Percentiles rank a stretch among this genome's conserved stretches.
phyloP scores from a whole-genome alignment of 1,140 invertebrate species.

The Ridgeia piscesae region DNA sequence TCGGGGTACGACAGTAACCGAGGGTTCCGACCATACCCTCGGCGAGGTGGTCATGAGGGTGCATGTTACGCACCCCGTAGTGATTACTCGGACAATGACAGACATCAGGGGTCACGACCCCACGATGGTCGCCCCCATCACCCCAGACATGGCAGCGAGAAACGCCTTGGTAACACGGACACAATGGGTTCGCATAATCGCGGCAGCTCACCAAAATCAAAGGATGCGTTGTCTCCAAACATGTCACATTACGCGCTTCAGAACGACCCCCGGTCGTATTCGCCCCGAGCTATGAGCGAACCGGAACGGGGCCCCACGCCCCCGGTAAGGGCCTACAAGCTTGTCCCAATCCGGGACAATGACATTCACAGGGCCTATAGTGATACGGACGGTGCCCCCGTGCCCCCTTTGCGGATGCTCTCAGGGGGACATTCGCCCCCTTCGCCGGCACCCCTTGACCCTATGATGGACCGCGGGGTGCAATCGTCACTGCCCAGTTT shows the following conservation, averaged over 20 bases:
- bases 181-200: background rate
- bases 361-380: conserved; percentile 19
- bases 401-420: conserved; percentile 32
- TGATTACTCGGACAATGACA: background rate
- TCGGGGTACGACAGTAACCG: conserved; percentile 9
- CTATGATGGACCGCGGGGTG: conserved; percentile 58
- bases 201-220: background rate
- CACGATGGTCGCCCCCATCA: background rate
- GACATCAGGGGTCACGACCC: background rate
- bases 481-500: conserved; percentile 61
- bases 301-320: conserved; percentile 37
- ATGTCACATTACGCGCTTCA: background rate
- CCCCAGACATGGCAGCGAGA: background rate
- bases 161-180: background rate
- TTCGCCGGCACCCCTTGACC: conserved; percentile 37
- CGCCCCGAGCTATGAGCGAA: conserved; percentile 39
- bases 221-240: background rate
- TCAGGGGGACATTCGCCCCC: conserved; percentile 27
- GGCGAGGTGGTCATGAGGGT: conserved; percentile 23
- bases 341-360: conserved; percentile 15
- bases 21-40: conserved; percentile 29
- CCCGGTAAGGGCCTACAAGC: conserved; percentile 26
- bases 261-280: conserved; percentile 18
- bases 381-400: conserved; percentile 32
- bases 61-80: background rate